Evolutionary conservation across 92 coral and sea anemone species (phyloP), one percentile per base, ranked within the genome.

Genomic region (Siderastrea siderea): DNA sequence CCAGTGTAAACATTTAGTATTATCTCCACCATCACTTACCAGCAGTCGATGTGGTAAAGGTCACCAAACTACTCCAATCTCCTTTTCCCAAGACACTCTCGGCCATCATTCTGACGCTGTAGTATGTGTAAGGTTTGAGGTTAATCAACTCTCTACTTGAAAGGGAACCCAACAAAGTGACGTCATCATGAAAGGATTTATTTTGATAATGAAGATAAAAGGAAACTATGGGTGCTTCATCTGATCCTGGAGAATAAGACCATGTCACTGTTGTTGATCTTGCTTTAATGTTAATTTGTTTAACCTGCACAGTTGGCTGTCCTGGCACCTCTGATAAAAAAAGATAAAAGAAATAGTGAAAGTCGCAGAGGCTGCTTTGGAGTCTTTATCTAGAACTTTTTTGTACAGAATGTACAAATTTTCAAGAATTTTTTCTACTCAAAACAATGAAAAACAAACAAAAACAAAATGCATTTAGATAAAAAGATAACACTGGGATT

Each of bases 41-140:
- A 0, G 51, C 53, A 44, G 73, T 68, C 9, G 3, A 9, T 68
- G 73, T 68, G 2, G 6, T 43, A 3, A 68, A 68, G 16, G 0
- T 46, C 19, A 44, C 5, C 0, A 46, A 4, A 44, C 15, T 13
- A 9, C 73, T 68, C 73, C 73, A 68, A 0, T 3, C 1, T 2
- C 73, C 73, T 38, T 0, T 2, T 10, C 73, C 73, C 73, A 68
- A 44, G n/a, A 9, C 73, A 44, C 73, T 68, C n/a, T 9, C 7
- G 51, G 73, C 73, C 50, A 7, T 45, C 17, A 68, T 44, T 0
- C 2, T 68, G 51, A 68, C 73, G 9, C 2, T 68, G 73, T 68
- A 68, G 73, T 4, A 45, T 11, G 73, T 68, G n/a, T 46, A 68
- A 44, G 73, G 73, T 13, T 68, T 68, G 26, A 68, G 73, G 45